A percentile compares a stretch with the other conserved stretches of the same genome.
Conservation (phyloP, 1,140 invertebrate genomes). For the Drosophila ficusphila region DNA sequence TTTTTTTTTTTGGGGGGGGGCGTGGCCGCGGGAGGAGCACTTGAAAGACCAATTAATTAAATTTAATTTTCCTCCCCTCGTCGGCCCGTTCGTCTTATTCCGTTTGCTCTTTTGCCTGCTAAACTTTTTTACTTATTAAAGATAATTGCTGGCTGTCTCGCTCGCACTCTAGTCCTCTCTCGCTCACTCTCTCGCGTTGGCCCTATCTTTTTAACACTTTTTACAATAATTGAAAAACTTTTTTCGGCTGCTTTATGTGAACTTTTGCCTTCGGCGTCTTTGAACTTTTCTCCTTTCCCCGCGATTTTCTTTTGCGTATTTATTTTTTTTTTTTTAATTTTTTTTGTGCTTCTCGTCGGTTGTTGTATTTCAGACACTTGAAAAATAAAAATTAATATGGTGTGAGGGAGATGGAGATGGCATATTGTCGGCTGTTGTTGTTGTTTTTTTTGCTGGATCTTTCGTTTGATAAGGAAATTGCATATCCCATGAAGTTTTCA, state of each 20-base stretch:
- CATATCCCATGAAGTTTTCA: constrained; percentile 26
- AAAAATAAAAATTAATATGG: constrained; percentile 73
- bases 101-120: constrained; percentile 36
- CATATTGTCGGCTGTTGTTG: neutral
- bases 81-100: constrained; percentile 1
- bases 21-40: constrained; percentile 15
- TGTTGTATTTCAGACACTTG: constrained; percentile 61
- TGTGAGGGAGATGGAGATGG: constrained; percentile 23
- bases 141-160: constrained; percentile 27
- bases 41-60: constrained; percentile 52
- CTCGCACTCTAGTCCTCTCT: constrained; percentile 1
- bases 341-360: constrained; percentile 15
- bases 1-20: neutral
- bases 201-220: constrained; percentile 72
- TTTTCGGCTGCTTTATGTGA: constrained; percentile 71
- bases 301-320: constrained; percentile 41
- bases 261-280: constrained; percentile 64
- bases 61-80: constrained; percentile 20
- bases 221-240: constrained; percentile 82
- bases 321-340: constrained; percentile 20
- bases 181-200: constrained; percentile 13
- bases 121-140: constrained; percentile 48
- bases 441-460: constrained; percentile 10
- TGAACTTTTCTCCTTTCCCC: constrained; percentile 41
- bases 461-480: constrained; percentile 36